Evolutionary conservation across 2,888 invertebrate species (phyloP).

Genomic region (Lithodes maja): DNA sequence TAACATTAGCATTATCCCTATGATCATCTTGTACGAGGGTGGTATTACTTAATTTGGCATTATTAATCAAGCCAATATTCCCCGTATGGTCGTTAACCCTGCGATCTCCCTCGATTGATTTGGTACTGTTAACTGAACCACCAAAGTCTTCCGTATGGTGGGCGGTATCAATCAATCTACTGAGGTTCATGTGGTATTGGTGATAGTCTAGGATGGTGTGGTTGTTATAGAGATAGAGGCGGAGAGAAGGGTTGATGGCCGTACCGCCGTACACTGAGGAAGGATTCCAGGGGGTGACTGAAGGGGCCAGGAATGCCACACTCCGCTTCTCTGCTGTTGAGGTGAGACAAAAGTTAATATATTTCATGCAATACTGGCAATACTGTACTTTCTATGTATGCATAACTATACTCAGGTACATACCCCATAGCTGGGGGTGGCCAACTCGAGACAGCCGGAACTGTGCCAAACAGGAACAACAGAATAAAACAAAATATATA

Average conservation of each 20-base stretch:
- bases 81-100: too few relatives aligned
- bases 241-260: slow-evolving; percentile 69
- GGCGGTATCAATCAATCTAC: slow-evolving; percentile 38
- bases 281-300: slow-evolving; percentile 71
- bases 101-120: neutral
- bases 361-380: too few relatives aligned
- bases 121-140: neutral
- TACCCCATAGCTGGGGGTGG: too few relatives aligned
- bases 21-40: neutral
- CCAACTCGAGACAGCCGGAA: too few relatives aligned
- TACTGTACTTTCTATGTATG: too few relatives aligned
- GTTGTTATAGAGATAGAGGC: slow-evolving; percentile 61
- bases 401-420: too few relatives aligned
- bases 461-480: too few relatives aligned
- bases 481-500: too few relatives aligned
- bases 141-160: neutral
- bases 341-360: too few relatives aligned
- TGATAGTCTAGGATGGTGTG: slow-evolving; percentile 57
- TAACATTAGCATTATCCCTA: neutral
- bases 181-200: slow-evolving; percentile 69
- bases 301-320: slow-evolving; percentile 71
- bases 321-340: slow-evolving; percentile 38
- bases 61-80: too few relatives aligned
- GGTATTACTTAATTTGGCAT: neutral
- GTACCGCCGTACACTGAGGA: slow-evolving; percentile 54